A percentile compares a stretch with the other conserved stretches of the same genome.
These are phyloP conservation scores for Dicrurus megarhynchus DNA, from an alignment of 2,113 vertebrate species.

Conservation along the genomic window DNA sequence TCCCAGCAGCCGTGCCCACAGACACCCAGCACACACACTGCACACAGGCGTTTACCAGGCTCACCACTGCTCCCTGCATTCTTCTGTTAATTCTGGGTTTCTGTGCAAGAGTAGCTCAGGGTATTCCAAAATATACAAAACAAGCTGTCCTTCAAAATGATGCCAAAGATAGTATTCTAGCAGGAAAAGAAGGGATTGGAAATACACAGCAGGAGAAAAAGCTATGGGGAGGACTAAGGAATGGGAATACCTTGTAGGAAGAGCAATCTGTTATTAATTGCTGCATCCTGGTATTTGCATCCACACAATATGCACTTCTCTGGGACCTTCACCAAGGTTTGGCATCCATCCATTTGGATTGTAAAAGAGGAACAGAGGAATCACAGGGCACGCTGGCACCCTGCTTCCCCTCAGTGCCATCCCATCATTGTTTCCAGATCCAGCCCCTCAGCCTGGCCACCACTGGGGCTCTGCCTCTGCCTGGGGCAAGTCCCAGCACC, in stretches of 20 bases:
- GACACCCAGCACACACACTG: fast-evolving
- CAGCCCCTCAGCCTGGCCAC: neutral
- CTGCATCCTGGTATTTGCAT: neutral
- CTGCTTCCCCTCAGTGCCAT: neutral
- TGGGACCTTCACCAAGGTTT: neutral
- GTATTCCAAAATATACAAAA: neutral
- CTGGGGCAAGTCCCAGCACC: neutral
- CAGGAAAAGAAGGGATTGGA: neutral
- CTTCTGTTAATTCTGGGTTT: neutral
- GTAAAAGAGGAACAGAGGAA: neutral
- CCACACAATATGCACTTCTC: neutral
- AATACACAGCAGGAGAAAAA: neutral
- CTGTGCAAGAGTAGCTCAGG: neutral
- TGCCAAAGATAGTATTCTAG: neutral
- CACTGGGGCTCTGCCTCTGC: fast-evolving
- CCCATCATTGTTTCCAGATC: fast-evolving
- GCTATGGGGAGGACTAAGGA: neutral
- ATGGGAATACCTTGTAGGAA: neutral
- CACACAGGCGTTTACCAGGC: neutral
- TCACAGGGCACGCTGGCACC: neutral
- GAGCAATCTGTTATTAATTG: neutral
- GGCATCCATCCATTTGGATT: neutral
- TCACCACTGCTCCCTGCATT: neutral
- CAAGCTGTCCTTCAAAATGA: neutral
- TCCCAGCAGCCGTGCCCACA: neutral